Base-by-base conservation (phyloP, 2,797 vertebrate species). In the Pelobates cultripes region DNA sequence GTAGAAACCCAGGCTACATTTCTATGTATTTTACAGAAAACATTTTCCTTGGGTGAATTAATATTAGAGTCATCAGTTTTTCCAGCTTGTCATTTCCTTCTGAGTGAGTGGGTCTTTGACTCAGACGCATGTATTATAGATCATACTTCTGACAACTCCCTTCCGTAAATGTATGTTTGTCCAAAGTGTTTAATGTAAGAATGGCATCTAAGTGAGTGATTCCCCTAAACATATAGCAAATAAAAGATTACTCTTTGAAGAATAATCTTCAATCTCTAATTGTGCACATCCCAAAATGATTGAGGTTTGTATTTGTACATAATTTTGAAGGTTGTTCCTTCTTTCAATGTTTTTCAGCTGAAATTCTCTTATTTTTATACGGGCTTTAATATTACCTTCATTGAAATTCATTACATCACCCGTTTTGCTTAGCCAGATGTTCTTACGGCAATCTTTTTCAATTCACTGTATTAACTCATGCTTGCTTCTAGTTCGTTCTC, bases 311-410 rank as follows among this genome's bases (percentile, higher is more conserved):
- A 47, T 40, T 68, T 40, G 10, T 42, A 42, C 10, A 17, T 67
- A 41, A 67, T 67, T 67, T 77, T 67, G 17, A 68, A 51, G 5
- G 47, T 5, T 68, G 45, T 77, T 5, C 28, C 28, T 28, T 28
- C 28, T 17, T 53, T 9, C 64, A 41, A 41, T 28, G 17, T 41
- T 77, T 77, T 77, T 67, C 28, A 77, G 14, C 3, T 57, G 17
- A 77, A 67, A 42, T 77, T 41, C 45, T 42, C 63, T 77, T 13
- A 67, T 77, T 15, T 78, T 78, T 53, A 78, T 60, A 40, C 41
- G 61, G 12, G 17, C 10, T 12, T 78, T 71, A 28, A 47, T 40
- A 8, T 41, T 51, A 42, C 66, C 51, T 70, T 55, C 51, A 70
- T 7, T 70, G 4, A n/a, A 7, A 44, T 44, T 70, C 51, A 73